A percentile compares a stretch with the other conserved stretches of the same genome.
These are phyloP conservation scores for Brachionus sp. DNA, from an alignment of 1,140 invertebrate genomes.

Conservation along the genomic window DNA sequence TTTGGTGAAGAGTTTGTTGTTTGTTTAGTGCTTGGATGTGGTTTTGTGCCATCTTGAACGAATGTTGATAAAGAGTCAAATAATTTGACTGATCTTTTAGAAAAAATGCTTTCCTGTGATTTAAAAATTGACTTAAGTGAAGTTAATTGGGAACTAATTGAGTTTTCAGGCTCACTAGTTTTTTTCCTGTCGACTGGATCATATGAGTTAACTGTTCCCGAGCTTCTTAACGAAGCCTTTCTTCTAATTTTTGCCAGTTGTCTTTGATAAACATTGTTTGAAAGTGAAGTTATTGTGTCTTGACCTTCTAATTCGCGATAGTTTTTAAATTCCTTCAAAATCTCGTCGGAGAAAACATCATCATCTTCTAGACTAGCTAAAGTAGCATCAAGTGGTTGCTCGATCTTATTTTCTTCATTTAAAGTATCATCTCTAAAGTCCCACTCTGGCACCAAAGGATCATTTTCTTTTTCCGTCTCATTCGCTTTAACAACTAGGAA, in stretches of 20 bases:
- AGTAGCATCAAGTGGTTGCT: not conserved
- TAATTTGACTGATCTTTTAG: constrained; percentile 6
- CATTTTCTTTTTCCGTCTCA: not conserved
- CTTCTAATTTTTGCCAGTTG: not conserved
- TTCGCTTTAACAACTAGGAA: constrained; percentile 12
- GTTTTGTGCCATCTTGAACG: not conserved
- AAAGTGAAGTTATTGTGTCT: not conserved
- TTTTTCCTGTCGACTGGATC: not conserved
- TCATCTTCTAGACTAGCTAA: not conserved
- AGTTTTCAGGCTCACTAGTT: not conserved
- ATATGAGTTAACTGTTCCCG: not conserved
- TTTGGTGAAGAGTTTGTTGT: not conserved
- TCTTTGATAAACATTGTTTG: not conserved
- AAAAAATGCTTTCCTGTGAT: constrained; percentile 9
- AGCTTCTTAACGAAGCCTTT: not conserved
- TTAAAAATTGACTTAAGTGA: constrained; percentile 20
- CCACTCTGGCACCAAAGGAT: not conserved
- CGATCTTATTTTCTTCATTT: not conserved
- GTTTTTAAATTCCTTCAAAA: not conserved
- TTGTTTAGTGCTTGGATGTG: not conserved
- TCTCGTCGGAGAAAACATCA: not conserved
- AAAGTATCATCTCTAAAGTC: not conserved
- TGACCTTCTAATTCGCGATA: not conserved
- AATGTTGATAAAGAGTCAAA: not conserved
- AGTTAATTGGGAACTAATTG: not conserved